Conservation (phyloP, 1,140 invertebrate genomes). For the Drosophila elegans region DNA sequence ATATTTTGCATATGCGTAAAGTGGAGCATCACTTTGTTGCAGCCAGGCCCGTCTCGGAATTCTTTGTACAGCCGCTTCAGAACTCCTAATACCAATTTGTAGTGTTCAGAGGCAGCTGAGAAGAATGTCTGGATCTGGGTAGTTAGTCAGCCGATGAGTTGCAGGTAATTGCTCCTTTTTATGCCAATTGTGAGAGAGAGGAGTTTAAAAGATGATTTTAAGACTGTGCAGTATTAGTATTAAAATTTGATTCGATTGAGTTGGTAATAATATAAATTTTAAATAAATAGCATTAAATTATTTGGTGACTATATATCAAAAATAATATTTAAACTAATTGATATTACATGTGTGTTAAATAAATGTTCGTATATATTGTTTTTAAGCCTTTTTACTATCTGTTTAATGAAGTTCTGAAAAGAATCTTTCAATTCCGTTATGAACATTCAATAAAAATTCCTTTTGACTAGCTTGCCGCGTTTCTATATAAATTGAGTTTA, state of each 20-base stretch:
- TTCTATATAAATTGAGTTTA: conserved; percentile 31
- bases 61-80: conserved; percentile 8
- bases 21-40: conserved; percentile 68
- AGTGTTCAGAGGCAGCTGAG: conserved; percentile 20
- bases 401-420: not conserved
- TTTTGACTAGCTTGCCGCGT: conserved; percentile 1
- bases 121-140: conserved; percentile 16
- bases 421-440: not conserved
- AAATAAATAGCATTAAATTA: no score
- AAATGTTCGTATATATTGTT: not conserved
- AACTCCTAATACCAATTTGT: conserved; percentile 37
- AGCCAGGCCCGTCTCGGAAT: conserved; percentile 32
- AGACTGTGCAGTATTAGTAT: not conserved
- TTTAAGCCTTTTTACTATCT: not conserved
- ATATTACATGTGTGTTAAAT: no score
- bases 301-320: no score
- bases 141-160: conserved; percentile 12
- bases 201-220: not conserved
- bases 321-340: no score
- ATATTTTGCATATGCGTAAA: conserved; percentile 80
- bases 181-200: not conserved
- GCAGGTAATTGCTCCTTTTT: conserved; percentile 17
- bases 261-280: no score
- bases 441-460: conserved; percentile 27
- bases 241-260: not conserved